phyloP scores from a whole-genome alignment of 2,888 invertebrate genomes.

The Strigamia maritima region DNA sequence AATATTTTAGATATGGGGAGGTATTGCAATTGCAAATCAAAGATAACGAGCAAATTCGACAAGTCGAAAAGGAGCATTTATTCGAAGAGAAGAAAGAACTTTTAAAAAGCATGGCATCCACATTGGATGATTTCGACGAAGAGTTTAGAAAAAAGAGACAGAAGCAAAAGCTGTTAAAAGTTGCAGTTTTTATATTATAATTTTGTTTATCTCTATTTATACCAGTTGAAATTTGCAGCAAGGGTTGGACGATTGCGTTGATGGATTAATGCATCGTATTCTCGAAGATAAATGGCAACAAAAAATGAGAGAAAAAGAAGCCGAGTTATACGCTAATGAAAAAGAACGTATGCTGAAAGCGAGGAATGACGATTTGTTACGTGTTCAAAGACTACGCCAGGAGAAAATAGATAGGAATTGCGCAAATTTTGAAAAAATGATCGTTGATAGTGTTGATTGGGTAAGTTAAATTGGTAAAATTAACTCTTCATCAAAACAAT shows the following conservation, averaged over 20 bases:
- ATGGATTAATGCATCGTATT: conserved; percentile 19
- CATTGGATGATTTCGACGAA: conserved; percentile 19
- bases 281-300: conserved; percentile 35
- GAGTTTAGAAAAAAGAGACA: conserved; percentile 17
- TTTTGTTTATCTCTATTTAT: not conserved
- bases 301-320: conserved; percentile 11
- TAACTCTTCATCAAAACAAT: not conserved
- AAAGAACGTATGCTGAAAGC: not conserved
- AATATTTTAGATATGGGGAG: not conserved
- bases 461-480: not conserved
- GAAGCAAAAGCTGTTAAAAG: conserved; percentile 8
- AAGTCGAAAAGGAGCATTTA: not conserved
- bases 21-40: conserved; percentile 23
- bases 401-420: not conserved
- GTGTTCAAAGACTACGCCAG: not conserved
- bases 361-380: not conserved
- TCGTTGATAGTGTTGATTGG: not conserved
- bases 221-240: not conserved
- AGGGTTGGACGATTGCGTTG: conserved; percentile 34
- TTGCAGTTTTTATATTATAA: not conserved
- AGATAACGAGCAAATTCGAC: conserved; percentile 2
- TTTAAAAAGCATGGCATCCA: not conserved
- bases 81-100: not conserved
- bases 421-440: conserved; percentile 1
- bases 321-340: not conserved